These are phyloP conservation scores for Monochamus alternatus DNA, from an alignment of 2,888 invertebrate species.

Conservation along the genomic window DNA sequence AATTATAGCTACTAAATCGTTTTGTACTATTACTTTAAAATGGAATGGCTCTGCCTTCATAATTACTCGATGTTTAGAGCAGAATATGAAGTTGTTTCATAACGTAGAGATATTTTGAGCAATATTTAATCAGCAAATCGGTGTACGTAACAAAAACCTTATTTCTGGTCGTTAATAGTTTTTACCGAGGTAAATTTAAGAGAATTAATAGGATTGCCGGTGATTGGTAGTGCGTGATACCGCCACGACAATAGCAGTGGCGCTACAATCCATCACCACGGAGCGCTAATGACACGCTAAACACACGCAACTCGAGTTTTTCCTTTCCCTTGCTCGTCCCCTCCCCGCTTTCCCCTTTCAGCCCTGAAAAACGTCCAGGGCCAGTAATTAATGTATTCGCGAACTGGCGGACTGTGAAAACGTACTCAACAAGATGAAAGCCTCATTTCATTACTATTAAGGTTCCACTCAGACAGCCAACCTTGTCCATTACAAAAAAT, in stretches of 20 bases:
- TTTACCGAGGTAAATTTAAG: slow-evolving; percentile 32
- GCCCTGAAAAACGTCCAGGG: slow-evolving; percentile 46
- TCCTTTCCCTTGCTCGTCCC: slow-evolving; percentile 49
- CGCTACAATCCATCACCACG: slow-evolving; percentile 68
- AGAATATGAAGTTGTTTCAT: too few relatives aligned
- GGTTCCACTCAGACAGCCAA: slow-evolving; percentile 29
- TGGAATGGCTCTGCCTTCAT: too few relatives aligned
- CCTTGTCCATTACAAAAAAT: slow-evolving; percentile 26
- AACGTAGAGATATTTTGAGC: neutral
- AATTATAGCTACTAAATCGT: too few relatives aligned
- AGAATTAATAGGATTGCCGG: slow-evolving; percentile 45
- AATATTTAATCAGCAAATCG: slow-evolving; percentile 16
- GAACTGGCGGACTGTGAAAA: slow-evolving; percentile 66
- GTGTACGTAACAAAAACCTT: slow-evolving; percentile 3
- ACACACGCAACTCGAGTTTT: slow-evolving; percentile 66
- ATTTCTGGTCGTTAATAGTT: slow-evolving; percentile 17
- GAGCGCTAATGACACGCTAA: slow-evolving; percentile 70
- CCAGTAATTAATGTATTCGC: slow-evolving; percentile 68
- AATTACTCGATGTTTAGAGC: too few relatives aligned
- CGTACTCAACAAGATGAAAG: slow-evolving; percentile 58
- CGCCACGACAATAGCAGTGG: slow-evolving; percentile 68
- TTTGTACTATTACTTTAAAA: too few relatives aligned
- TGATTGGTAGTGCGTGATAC: slow-evolving; percentile 69
- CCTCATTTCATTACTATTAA: slow-evolving; percentile 35
- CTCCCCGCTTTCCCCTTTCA: slow-evolving; percentile 50